These are phyloP conservation scores for Ceratina calcarata DNA, from an alignment of 1,140 invertebrate genomes.

Conservation along the genomic window DNA sequence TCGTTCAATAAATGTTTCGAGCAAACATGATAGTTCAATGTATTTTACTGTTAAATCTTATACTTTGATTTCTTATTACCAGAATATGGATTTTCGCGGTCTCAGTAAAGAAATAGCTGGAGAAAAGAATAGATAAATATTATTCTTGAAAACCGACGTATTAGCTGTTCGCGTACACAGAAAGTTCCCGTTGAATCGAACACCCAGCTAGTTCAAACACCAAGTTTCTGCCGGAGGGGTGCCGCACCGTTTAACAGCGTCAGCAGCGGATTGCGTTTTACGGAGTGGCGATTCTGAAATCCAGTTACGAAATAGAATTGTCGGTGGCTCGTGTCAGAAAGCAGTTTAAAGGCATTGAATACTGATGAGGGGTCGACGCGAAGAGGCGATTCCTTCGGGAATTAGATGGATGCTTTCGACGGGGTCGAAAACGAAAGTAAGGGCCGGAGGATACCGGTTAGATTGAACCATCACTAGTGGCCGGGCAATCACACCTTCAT, in stretches of 20 bases:
- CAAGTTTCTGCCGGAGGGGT: neutral
- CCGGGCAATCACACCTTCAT: slow-evolving; percentile 74
- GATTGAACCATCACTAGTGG: slow-evolving; percentile 64
- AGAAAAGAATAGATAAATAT: neutral
- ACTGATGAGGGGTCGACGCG: slow-evolving; percentile 64
- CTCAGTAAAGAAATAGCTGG: neutral
- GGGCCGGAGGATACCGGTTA: slow-evolving; percentile 13
- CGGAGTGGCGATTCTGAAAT: slow-evolving; percentile 53
- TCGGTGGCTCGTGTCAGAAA: slow-evolving; percentile 65
- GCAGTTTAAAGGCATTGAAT: slow-evolving; percentile 70
- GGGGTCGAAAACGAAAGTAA: slow-evolving; percentile 2
- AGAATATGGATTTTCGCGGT: too few relatives aligned
- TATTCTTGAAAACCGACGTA: too few relatives aligned
- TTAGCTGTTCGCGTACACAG: neutral
- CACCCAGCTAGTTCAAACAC: slow-evolving; percentile 17
- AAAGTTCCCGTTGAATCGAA: neutral
- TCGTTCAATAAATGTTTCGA: too few relatives aligned
- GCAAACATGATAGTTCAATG: too few relatives aligned
- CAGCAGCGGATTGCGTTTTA: slow-evolving; percentile 31
- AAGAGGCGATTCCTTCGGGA: slow-evolving; percentile 33
- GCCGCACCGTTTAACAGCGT: neutral
- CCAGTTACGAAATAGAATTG: slow-evolving; percentile 72
- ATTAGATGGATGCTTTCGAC: slow-evolving; percentile 63
- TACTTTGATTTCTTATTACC: too few relatives aligned
- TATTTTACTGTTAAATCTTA: too few relatives aligned